Conservation (phyloP, 2,113 vertebrate species). For the Tursiops truncatus region DNA sequence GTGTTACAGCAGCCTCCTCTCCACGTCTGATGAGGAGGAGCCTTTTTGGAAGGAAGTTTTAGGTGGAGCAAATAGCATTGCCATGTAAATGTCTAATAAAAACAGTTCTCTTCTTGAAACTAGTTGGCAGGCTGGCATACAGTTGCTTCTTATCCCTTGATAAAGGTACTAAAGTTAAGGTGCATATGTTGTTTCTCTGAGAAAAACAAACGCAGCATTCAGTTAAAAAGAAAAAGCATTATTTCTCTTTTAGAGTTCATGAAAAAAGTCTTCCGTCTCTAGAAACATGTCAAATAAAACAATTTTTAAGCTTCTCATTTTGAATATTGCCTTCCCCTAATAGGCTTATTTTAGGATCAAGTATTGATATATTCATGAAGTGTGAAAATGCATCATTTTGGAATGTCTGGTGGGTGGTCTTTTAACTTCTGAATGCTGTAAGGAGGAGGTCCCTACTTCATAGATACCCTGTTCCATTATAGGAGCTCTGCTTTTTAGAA, state of each 20-base stretch:
- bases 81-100: slow-evolving; percentile 47
- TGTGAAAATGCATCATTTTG: slow-evolving; percentile 26
- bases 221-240: slow-evolving; percentile 34
- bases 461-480: not conserved
- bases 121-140: slow-evolving; percentile 2
- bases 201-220: slow-evolving; percentile 52
- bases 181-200: slow-evolving; percentile 39
- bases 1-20: slow-evolving; percentile 27
- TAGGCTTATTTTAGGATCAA: not conserved
- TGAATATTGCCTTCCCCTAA: not conserved
- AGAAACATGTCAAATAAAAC: slow-evolving; percentile 41
- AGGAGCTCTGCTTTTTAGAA: slow-evolving; percentile 45
- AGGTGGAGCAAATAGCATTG: slow-evolving; percentile 52
- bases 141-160: slow-evolving; percentile 13
- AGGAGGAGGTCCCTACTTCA: not conserved
- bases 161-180: slow-evolving; percentile 56
- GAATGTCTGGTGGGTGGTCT: not conserved
- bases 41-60: slow-evolving; percentile 62
- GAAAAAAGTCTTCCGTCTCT: not conserved
- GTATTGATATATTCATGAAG: not conserved
- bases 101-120: slow-evolving; percentile 39
- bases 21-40: slow-evolving; percentile 59
- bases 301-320: slow-evolving; percentile 47
- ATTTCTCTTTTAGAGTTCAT: slow-evolving; percentile 39
- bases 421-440: slow-evolving; percentile 12